Base-by-base conservation (phyloP, 2,888 invertebrate species). In the Leistus spinibarbis region DNA sequence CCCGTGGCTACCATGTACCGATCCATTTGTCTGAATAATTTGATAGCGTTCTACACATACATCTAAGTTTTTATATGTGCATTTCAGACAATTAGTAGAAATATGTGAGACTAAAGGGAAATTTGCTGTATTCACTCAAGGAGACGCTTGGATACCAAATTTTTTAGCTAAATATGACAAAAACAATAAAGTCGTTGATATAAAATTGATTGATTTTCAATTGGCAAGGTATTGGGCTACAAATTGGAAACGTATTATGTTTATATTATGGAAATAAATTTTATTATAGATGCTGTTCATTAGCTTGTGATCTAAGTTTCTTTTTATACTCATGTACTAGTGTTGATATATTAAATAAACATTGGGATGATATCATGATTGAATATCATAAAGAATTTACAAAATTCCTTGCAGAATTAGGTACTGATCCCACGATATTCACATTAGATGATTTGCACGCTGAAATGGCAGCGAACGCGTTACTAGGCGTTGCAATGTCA, bases 91-190 rank as follows among this genome's bases (percentile, higher is more conserved):
- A 71, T 5, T 62, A 40, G 20, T 71, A 19, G 53, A 62, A 62
- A n/a, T n/a, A n/a, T n/a, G n/a, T n/a, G n/a, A n/a, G n/a, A n/a
- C n/a, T n/a, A n/a, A n/a, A n/a, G 81, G 80, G 1, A 81, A 82
- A 56, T 83, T 85, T 24, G 83, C 89, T 0, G 90, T 91, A 0
- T 88, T 93, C 24, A 89, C 88, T 0, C 93, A 93, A 76, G 93
- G 93, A 0, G 93, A 94, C 81, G 89, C 90, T 54, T 93, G 93
- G 93, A 88, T 90, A 0, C 92, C 91, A n/a, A 93, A 94, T 81
- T 93, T 93, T 79, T 82, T 93, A 0, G 88, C 89, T 7, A 88
- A 88, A 60, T 86, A 86, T 71, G 67, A 78, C 5, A 79, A 83
- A 70, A 77, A 81, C 4, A 78, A 77, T 13, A 71, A 69, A 65